Evolutionary conservation across 2,113 vertebrate species (phyloP).

Genomic region (Petrocephalus microphthalmus): DNA sequence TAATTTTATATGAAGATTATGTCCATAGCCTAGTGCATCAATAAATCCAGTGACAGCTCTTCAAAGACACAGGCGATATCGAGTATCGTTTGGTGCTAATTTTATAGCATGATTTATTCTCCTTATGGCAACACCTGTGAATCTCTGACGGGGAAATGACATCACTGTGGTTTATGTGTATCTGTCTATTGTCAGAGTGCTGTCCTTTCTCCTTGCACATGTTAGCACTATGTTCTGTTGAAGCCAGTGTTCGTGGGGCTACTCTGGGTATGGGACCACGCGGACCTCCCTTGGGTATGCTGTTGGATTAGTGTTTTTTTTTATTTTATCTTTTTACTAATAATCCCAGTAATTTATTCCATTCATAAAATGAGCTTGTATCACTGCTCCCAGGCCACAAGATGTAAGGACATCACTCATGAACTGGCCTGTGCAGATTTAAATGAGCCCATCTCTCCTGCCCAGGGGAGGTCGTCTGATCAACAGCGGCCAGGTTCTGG

Average conservation of each 20-base stretch:
- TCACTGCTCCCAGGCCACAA: neutral
- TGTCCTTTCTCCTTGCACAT: neutral
- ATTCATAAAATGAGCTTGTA: neutral
- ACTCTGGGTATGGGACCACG: neutral
- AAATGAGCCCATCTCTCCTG: neutral
- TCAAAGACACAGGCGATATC: neutral
- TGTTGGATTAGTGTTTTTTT: neutral
- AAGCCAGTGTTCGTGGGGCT: neutral
- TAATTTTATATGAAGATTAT: constrained; percentile 6
- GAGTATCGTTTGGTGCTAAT: neutral
- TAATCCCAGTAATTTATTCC: neutral
- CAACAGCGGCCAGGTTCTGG: neutral
- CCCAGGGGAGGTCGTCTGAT: neutral
- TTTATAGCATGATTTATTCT: neutral
- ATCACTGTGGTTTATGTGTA: neutral
- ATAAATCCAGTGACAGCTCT: neutral
- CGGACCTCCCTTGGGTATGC: neutral
- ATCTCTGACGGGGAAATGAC: neutral
- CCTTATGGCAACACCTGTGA: neutral
- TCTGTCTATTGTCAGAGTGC: neutral
- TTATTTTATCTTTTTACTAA: neutral
- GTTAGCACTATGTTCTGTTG: neutral
- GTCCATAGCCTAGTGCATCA: neutral
- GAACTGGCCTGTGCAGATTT: neutral
- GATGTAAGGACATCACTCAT: neutral